phyloP scores from a whole-genome alignment of 2,888 invertebrate species.

The Cremastinae sp. region DNA sequence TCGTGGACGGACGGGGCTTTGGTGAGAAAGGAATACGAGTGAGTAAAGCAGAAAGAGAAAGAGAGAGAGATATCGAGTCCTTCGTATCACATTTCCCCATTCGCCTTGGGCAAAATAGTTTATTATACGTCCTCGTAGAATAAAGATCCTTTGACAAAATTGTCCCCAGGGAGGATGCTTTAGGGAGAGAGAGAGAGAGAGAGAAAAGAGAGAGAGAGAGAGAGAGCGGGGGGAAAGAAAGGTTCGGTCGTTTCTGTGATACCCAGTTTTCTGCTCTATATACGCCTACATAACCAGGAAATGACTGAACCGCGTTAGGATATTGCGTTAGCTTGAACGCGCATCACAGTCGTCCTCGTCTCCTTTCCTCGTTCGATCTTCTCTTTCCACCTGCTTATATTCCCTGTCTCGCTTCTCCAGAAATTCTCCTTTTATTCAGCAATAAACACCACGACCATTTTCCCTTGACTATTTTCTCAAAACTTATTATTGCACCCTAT shows the following conservation, averaged over 20 bases:
- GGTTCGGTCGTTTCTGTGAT: constrained; percentile 27
- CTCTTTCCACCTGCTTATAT: constrained; percentile 13
- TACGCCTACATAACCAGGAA: constrained; percentile 73
- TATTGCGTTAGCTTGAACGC: constrained; percentile 77
- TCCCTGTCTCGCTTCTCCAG: not conserved
- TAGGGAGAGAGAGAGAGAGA: constrained; percentile 66
- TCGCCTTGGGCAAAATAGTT: constrained; percentile 74
- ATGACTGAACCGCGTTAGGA: constrained; percentile 80
- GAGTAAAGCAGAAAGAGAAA: constrained; percentile 17
- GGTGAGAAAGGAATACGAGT: constrained; percentile 1
- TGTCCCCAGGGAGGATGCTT: constrained; percentile 77
- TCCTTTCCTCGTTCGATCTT: constrained; percentile 29
- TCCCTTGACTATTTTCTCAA: too few species aligned
- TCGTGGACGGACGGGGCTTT: not conserved
- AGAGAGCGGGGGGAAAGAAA: constrained; percentile 7
- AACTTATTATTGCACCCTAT: too few species aligned
- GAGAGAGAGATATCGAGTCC: constrained; percentile 54
- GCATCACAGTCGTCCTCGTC: constrained; percentile 57
- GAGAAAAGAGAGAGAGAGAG: constrained; percentile 11
- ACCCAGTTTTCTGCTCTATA: constrained; percentile 40
- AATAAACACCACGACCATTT: not conserved
- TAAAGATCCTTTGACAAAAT: constrained; percentile 81
- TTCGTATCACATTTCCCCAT: constrained; percentile 76
- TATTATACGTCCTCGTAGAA: constrained; percentile 79
- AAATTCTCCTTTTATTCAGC: not conserved